phyloP scores from a whole-genome alignment of 2,888 invertebrate species.

The Sisyra nigra region DNA sequence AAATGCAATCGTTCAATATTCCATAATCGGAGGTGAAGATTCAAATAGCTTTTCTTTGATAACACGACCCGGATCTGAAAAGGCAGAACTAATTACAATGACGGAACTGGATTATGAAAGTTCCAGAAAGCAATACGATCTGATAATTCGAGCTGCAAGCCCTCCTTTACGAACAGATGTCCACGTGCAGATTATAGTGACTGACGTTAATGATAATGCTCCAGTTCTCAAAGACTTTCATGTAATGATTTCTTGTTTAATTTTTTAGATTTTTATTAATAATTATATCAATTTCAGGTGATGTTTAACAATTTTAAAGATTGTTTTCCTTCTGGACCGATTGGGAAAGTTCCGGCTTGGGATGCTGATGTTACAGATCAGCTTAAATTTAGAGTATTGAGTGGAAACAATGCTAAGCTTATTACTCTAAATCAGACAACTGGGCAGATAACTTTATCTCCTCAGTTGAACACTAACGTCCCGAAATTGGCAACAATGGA shows the following conservation, averaged over 20 bases:
- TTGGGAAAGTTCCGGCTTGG: slow-evolving; percentile 82
- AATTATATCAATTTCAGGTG: slow-evolving; percentile 38
- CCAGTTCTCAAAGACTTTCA: slow-evolving; percentile 80
- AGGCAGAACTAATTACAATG: slow-evolving; percentile 76
- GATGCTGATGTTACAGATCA: slow-evolving; percentile 90
- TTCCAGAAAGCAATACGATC: slow-evolving; percentile 74
- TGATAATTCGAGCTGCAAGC: slow-evolving; percentile 80
- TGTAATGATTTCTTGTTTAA: slow-evolving; percentile 12
- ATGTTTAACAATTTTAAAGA: slow-evolving; percentile 92
- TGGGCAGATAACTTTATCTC: slow-evolving; percentile 75
- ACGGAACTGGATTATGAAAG: slow-evolving; percentile 93
- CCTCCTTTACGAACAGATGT: slow-evolving; percentile 80
- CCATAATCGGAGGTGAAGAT: slow-evolving; percentile 87
- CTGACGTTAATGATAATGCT: slow-evolving; percentile 91
- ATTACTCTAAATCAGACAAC: slow-evolving; percentile 67
- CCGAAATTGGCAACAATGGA: slow-evolving; percentile 88
- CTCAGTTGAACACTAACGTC: slow-evolving; percentile 89
- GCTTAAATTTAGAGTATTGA: slow-evolving; percentile 65
- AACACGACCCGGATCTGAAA: slow-evolving; percentile 64
- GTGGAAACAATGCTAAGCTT: slow-evolving; percentile 86
- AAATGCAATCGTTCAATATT: slow-evolving; percentile 85
- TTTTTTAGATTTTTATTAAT: neutral
- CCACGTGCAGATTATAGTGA: slow-evolving; percentile 73
- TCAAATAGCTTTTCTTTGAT: slow-evolving; percentile 71
- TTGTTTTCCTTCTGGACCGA: slow-evolving; percentile 81